Evolutionary conservation across 2,888 invertebrate species (phyloP).

Genomic region (Micoletzkya japonica): DNA sequence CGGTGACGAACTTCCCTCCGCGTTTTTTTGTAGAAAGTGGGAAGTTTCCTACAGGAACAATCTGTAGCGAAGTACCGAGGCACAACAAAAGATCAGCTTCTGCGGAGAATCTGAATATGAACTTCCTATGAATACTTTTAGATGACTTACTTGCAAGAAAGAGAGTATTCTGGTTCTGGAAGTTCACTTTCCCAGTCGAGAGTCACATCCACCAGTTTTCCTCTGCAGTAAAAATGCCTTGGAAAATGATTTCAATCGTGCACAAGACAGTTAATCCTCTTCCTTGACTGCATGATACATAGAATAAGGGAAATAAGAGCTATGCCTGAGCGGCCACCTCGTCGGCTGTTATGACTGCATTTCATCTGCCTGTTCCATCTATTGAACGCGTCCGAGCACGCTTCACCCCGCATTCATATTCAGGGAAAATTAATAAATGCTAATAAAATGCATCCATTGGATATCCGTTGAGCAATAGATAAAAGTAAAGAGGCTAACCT

Average conservation of each 20-base stretch:
- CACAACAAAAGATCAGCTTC: conserved; percentile 86
- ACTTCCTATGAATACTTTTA: conserved; percentile 22
- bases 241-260: background rate
- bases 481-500: background rate
- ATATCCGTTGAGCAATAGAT: conserved; percentile 21
- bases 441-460: no score
- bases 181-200: conserved; percentile 96
- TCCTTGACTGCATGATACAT: no score
- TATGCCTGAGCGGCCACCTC: no score
- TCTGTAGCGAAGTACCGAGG: conserved; percentile 95
- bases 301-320: no score
- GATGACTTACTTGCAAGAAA: conserved; percentile 72
- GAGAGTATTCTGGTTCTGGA: conserved; percentile 69
- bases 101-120: conserved; percentile 18
- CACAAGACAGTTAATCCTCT: no score
- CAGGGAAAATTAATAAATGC: no score
- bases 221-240: background rate
- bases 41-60: conserved; percentile 91
- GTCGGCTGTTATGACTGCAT: no score
- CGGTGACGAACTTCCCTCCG: conserved; percentile 85
- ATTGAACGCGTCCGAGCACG: no score
- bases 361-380: no score
- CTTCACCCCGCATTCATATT: no score
- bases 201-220: conserved; percentile 80
- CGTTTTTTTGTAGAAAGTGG: conserved; percentile 83